Conservation (phyloP, 2,797 vertebrate species). For the Acropternis orthonyx region DNA sequence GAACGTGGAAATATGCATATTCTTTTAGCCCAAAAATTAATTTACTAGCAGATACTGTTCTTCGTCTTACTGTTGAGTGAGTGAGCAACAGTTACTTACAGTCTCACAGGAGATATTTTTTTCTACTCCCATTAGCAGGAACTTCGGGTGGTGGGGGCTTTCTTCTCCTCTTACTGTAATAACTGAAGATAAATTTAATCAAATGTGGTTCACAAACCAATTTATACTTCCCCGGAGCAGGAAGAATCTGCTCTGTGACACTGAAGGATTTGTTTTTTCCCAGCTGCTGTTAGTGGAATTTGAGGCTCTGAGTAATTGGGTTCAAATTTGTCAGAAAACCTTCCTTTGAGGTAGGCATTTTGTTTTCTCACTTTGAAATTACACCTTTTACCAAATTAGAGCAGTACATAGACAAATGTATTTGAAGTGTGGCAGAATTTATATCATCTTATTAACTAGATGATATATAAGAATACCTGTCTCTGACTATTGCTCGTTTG, state of each 20-base stretch:
- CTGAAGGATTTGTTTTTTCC: constrained; percentile 38
- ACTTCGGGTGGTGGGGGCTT: neutral
- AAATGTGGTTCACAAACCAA: constrained; percentile 5
- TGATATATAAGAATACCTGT: neutral
- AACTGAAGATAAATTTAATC: constrained; percentile 33
- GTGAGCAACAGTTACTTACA: neutral
- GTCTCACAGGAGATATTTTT: neutral
- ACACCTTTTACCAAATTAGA: neutral
- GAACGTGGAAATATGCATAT: neutral
- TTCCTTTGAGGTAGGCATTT: neutral
- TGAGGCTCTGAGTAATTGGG: neutral
- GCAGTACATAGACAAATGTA: neutral
- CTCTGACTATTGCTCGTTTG: neutral
- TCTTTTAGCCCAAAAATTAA: neutral
- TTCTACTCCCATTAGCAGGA: neutral
- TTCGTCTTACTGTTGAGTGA: neutral
- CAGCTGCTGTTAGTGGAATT: neutral
- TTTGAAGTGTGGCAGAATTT: neutral
- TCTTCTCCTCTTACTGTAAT: constrained; percentile 1
- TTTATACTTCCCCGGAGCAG: constrained; percentile 17
- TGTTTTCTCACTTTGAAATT: constrained; percentile 4
- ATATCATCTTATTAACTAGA: neutral
- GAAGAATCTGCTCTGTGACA: neutral
- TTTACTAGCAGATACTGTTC: neutral
- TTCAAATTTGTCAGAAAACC: constrained; percentile 9